Conservation (phyloP, 2,888 invertebrate genomes). For the Laothoe populi region DNA sequence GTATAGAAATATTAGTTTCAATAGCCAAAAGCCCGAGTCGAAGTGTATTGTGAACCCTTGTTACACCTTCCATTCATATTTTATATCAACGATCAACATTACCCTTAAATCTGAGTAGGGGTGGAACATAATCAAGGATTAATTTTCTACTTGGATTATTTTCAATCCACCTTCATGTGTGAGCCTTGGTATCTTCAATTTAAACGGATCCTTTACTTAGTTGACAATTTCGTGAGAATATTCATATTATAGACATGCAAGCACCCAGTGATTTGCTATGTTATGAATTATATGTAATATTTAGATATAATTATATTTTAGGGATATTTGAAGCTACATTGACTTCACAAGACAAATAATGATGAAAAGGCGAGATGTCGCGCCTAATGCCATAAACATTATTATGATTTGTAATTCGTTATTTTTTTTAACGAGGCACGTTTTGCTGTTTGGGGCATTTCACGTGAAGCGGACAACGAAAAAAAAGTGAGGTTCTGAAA, state of each 20-base stretch:
- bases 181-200: constrained; percentile 75
- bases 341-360: too few relatives aligned
- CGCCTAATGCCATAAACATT: too few relatives aligned
- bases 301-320: too few relatives aligned
- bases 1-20: background rate
- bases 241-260: constrained; percentile 36
- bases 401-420: too few relatives aligned
- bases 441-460: too few relatives aligned
- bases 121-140: constrained; percentile 81
- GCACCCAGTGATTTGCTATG: background rate
- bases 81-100: constrained; percentile 45
- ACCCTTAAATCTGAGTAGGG: constrained; percentile 62
- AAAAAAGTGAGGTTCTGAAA: too few relatives aligned
- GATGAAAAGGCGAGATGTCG: too few relatives aligned
- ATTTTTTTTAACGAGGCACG: too few relatives aligned
- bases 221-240: constrained; percentile 58
- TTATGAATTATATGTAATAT: background rate
- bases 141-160: constrained; percentile 84
- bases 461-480: too few relatives aligned
- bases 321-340: too few relatives aligned
- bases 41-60: constrained; percentile 2
- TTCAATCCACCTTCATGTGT: constrained; percentile 79
- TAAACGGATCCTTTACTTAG: constrained; percentile 62
- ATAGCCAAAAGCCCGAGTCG: background rate
- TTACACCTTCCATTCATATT: constrained; percentile 39